phyloP scores from a whole-genome alignment of 1,140 invertebrate species.

The Drosophila pectinifera region DNA sequence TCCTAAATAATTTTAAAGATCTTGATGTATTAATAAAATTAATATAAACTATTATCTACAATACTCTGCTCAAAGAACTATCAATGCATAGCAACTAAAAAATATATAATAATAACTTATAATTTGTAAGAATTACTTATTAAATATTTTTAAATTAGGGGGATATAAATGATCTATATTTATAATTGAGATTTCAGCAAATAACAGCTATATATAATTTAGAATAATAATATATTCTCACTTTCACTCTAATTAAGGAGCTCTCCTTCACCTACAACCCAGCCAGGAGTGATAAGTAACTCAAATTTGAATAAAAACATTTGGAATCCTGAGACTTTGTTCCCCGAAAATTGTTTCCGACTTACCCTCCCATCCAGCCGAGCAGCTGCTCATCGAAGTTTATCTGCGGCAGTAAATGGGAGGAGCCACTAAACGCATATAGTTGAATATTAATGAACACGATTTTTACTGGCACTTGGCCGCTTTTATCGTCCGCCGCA shows the following conservation, averaged over 20 bases:
- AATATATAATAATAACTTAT: no score
- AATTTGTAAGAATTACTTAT: no score
- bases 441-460: slow-evolving; percentile 81
- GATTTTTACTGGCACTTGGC: slow-evolving; percentile 71
- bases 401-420: slow-evolving; percentile 63
- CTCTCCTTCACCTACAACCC: not conserved
- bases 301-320: no score
- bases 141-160: no score
- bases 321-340: not conserved
- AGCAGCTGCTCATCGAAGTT: slow-evolving; percentile 46
- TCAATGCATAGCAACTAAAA: no score
- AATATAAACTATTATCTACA: no score
- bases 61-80: no score
- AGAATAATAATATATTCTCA: not conserved
- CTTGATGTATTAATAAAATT: no score
- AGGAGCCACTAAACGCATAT: slow-evolving; percentile 51
- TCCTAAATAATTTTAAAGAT: no score
- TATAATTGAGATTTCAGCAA: no score
- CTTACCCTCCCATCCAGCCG: not conserved
- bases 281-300: not conserved
- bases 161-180: not conserved
- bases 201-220: not conserved
- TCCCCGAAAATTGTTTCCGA: not conserved
- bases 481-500: slow-evolving; percentile 56
- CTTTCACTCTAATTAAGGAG: not conserved